Evolutionary conservation across 1,140 invertebrate genomes (phyloP), one percentile per base, ranked within the genome.

Genomic region (Formica selysi): DNA sequence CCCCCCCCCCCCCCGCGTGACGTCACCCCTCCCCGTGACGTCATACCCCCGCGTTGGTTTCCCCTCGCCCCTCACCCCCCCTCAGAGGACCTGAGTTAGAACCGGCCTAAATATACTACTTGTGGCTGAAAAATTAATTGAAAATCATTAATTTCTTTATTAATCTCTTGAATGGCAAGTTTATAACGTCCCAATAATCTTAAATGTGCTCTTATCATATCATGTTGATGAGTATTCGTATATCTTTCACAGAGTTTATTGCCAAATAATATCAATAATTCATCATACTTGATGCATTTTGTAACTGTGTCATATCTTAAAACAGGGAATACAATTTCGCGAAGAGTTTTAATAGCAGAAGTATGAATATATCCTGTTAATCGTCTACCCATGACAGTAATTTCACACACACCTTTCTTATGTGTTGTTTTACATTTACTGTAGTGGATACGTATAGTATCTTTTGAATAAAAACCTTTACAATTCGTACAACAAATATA

Each of bases 401-500:
- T 44, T 44, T 44, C 44, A 44, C 44, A 11, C 0, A 44, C 44
- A 44, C 44, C 44, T 62, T 62, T 62, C 61, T 62, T 62, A 62
- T 62, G 61, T 62, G 26, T 62, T 62, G 22, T 13, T 62, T 62
- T 62, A 29, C 61, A 62, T 29, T 62, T 62, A 62, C 7, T 57
- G 19, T 22, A 44, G 44, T 76, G 57, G 22, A 61, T 7, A 36
- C 74, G 26, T 61, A 76, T 61, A 16, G 57, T 76, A 36, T 7
- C 1, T 61, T 61, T 57, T 61, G 36, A 19, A 44, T 61, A 76
- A 22, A 76, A 76, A 32, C 57, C 57, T 59, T 76, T 76, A 61
- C 74, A 76, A 32, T 32, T 61, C 38, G n/a, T 32, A 26, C 74
- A 76, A 44, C 74, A 76, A 22, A 76, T 61, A 76, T 76, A 76